Evolutionary conservation across 35 echinoderm and acorn worm genomes (phyloP).

Genomic region (Stichopus chloronotus): DNA sequence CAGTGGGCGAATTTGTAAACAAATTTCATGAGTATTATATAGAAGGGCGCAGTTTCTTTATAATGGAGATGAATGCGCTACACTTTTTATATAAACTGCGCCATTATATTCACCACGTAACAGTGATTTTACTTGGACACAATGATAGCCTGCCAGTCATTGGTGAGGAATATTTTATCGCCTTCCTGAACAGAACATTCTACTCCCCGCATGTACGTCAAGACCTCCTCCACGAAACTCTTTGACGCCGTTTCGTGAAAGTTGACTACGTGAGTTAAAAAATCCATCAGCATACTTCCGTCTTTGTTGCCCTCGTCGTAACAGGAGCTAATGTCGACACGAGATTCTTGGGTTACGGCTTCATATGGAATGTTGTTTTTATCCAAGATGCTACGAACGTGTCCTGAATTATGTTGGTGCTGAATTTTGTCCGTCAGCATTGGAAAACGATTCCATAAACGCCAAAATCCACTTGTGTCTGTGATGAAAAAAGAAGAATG

Average conservation of each 20-base stretch:
- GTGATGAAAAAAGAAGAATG: not conserved
- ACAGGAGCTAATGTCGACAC: conserved; percentile 1
- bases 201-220: conserved; percentile 3
- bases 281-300: not conserved
- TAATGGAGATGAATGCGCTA: too few relatives aligned
- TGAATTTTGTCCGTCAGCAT: not conserved
- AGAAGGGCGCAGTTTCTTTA: too few relatives aligned
- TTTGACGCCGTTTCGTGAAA: not conserved
- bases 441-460: conserved; percentile 31
- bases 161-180: not conserved
- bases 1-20: too few relatives aligned
- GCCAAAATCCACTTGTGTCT: conserved; percentile 21
- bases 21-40: too few relatives aligned
- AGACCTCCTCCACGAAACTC: conserved; percentile 22
- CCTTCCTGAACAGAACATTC: not conserved
- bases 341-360: not conserved
- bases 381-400: not conserved
- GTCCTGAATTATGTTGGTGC: not conserved
- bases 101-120: too few relatives aligned
- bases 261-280: not conserved
- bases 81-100: too few relatives aligned
- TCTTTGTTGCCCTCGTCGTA: not conserved
- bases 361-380: not conserved
- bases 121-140: not conserved
- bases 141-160: conserved; percentile 7